Evolutionary conservation across 2,888 invertebrate genomes (phyloP).

Genomic region (Athalia rosae): DNA sequence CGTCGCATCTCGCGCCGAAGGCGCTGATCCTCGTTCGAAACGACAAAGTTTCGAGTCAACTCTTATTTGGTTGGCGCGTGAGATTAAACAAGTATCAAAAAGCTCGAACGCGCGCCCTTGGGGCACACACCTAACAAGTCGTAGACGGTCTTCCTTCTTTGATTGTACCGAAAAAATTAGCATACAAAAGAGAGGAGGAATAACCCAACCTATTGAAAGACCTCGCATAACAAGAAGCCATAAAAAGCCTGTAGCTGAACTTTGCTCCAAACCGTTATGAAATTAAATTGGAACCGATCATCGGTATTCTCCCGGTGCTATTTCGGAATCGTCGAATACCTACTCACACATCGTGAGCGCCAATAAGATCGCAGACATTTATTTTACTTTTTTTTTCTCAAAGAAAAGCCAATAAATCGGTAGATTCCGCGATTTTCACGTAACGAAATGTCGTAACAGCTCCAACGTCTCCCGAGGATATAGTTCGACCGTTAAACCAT

Average conservation of each 20-base stretch:
- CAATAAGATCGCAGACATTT: no score
- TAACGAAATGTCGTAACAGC: not conserved
- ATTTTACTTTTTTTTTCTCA: no score
- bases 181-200: conserved; percentile 20
- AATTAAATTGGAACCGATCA: conserved; percentile 34
- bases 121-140: not conserved
- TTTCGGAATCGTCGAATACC: not conserved
- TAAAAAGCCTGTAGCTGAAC: not conserved
- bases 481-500: not conserved
- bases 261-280: conserved; percentile 37
- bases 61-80: not conserved
- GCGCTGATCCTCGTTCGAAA: no score
- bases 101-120: not conserved
- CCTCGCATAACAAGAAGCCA: conserved; percentile 23
- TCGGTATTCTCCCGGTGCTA: not conserved
- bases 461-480: not conserved
- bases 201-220: conserved; percentile 16
- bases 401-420: no score
- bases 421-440: no score
- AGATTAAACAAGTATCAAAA: not conserved
- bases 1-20: no score
- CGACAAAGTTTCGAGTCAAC: no score
- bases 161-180: conserved; percentile 11
- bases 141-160: conserved; percentile 20
- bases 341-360: no score